Percentiles rank a stretch among this genome's conserved stretches.
Conservation (phyloP, 2,113 vertebrate genomes). For the Mirza zaza region DNA sequence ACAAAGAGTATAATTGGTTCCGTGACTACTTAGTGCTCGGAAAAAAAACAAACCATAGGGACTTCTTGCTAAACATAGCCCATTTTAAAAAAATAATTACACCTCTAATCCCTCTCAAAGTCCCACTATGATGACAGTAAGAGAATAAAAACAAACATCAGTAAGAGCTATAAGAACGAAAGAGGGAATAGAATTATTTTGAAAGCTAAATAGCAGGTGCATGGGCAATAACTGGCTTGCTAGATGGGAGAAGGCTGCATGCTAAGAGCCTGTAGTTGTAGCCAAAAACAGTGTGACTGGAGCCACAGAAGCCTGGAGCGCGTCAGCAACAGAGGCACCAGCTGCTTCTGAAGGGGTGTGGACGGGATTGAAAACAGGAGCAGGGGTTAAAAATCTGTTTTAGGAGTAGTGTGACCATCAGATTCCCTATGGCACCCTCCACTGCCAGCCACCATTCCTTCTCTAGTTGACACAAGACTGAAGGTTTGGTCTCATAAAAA, state of each 20-base stretch:
- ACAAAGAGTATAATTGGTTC: slow-evolving; percentile 28
- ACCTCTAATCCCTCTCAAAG: background rate
- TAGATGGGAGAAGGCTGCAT: background rate
- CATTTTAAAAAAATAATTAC: background rate
- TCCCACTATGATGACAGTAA: background rate
- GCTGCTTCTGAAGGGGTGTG: fast-evolving
- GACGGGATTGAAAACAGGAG: background rate
- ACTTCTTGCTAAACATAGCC: slow-evolving; percentile 20
- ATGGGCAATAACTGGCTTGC: background rate
- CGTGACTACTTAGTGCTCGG: background rate
- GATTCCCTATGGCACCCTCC: background rate
- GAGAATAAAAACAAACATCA: background rate
- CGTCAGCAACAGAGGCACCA: background rate
- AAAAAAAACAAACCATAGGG: background rate
- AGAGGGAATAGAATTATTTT: background rate
- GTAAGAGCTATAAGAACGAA: background rate
- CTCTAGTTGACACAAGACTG: background rate
- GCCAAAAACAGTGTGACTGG: background rate
- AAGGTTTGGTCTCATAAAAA: background rate
- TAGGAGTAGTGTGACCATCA: background rate
- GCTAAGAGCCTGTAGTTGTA: background rate
- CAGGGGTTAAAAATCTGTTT: background rate
- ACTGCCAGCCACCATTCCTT: background rate
- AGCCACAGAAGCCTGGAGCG: background rate
- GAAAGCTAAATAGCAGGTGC: background rate